Base-by-base conservation (phyloP, 2,888 invertebrate genomes). In the Anoncus sp. region DNA sequence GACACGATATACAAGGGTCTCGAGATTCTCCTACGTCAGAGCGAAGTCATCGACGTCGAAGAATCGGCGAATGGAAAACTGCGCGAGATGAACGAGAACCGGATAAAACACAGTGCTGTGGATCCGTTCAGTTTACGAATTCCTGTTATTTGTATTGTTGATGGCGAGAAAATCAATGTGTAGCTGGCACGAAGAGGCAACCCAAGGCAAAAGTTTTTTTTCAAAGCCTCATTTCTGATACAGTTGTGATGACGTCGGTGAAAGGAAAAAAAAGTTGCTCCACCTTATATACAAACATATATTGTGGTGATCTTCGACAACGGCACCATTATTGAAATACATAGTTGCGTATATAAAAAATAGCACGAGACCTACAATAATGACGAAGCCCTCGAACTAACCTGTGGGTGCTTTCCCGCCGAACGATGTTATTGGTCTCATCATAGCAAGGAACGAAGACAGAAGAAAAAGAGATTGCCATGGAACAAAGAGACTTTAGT, bases 11-110 rank as follows among this genome's bases (percentile, higher is more conserved):
- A 45, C 16, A 20, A 40, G 60, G 66, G 76, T 53, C 47, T 49
- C 20, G 31, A 59, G 53, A 70, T 51, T 59, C 59, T 49, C 57
- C 65, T 51, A 65, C 75, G 75, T 75, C 75, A 76, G 71, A 22
- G 75, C 51, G 60, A 72, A 76, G 53, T 67, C 76, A 72, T 77
- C 62, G 72, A 62, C 49, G 65, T 59, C 57, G 49, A 35, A 70
- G 55, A 70, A 49, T 70, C 57, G 40, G 20, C 69, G 45, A 53
- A 40, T 60, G 18, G 31, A 40, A 53, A 24, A 59, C 49, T 38
- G 20, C 38, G 66, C 38, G n/a, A 40, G 62, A 66, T 65, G 60
- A 24, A 63, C 22, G 53, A 63, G 20, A 53, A n/a, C 16, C 16
- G 53, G 18, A 43, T 40, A 60, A 65, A 45, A 47, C 45, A 18